These are phyloP conservation scores for Cololabis saira DNA, from an alignment of 2,113 vertebrate species.

Conservation along the genomic window DNA sequence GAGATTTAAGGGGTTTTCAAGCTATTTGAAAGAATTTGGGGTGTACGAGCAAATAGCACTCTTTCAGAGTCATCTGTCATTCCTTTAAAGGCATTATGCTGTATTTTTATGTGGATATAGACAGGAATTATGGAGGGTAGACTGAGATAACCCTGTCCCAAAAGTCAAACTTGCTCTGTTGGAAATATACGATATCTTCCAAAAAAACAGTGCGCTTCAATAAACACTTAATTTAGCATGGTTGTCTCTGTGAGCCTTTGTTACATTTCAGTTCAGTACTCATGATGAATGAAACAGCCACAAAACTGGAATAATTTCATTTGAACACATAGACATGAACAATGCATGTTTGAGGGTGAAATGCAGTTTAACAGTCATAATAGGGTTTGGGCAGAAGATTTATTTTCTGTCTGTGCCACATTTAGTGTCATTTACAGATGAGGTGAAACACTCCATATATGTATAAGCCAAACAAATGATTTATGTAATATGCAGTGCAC, in stretches of 20 bases:
- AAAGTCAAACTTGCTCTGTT: conserved; percentile 28
- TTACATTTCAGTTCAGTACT: neutral
- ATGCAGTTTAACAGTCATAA: no score
- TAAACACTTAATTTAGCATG: neutral
- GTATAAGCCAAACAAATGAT: no score
- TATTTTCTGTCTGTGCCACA: no score
- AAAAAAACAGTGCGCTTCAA: conserved; percentile 4
- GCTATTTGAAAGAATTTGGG: conserved; percentile 21
- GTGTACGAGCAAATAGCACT: neutral
- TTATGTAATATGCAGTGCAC: no score
- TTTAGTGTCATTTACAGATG: no score
- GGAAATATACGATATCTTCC: conserved; percentile 16
- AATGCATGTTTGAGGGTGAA: neutral
- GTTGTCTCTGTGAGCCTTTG: neutral
- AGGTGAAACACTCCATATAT: no score
- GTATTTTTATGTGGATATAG: conserved; percentile 14
- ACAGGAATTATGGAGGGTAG: conserved; percentile 2
- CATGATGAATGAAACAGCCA: neutral
- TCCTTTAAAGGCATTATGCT: conserved; percentile 5
- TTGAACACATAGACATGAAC: neutral
- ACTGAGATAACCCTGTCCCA: neutral
- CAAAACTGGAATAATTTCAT: neutral
- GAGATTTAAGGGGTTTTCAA: conserved; percentile 39
- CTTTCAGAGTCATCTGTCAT: conserved; percentile 14
- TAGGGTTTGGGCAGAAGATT: no score